These are phyloP conservation scores for Melanotaenia duboulayi DNA, from an alignment of 2,113 vertebrate genomes.

Conservation along the genomic window DNA sequence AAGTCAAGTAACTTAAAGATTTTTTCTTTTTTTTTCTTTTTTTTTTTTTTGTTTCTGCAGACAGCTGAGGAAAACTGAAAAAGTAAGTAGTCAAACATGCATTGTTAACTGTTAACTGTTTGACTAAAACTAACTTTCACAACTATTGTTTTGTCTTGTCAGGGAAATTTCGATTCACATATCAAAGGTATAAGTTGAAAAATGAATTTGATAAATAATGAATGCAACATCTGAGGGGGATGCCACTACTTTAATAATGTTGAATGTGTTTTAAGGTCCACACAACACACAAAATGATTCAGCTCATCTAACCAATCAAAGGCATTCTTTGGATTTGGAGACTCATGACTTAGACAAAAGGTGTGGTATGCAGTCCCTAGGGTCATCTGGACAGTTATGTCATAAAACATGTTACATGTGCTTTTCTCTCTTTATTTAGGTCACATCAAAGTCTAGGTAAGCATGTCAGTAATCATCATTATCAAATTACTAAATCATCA, in stretches of 20 bases:
- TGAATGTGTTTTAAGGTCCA: constrained; percentile 37
- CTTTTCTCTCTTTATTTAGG: constrained; percentile 18
- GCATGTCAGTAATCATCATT: neutral
- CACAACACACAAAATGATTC: constrained; percentile 4
- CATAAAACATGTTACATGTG: neutral
- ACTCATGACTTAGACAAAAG: constrained; percentile 41
- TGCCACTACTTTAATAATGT: neutral
- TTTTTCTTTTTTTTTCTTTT: too few relatives aligned
- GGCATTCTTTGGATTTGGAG: constrained; percentile 76
- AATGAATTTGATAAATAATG: neutral
- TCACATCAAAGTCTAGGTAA: constrained; percentile 43
- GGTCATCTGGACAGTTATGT: neutral
- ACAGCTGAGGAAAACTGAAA: constrained; percentile 1
- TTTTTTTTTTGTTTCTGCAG: constrained; percentile 37
- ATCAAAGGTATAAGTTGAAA: constrained; percentile 50
- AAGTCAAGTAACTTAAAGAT: neutral
- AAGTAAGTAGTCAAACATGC: constrained; percentile 50
- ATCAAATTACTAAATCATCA: neutral
- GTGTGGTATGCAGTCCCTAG: constrained; percentile 18
- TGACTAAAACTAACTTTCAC: neutral
- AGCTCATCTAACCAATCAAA: neutral
- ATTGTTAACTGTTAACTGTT: neutral
- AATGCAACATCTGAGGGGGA: neutral
- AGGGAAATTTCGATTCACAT: constrained; percentile 35
- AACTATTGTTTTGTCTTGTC: neutral